Evolutionary conservation across 1,140 invertebrate species (phyloP), one percentile per base, ranked within the genome.

Genomic region (Pachyrhynchus sulphureomaculatus): DNA sequence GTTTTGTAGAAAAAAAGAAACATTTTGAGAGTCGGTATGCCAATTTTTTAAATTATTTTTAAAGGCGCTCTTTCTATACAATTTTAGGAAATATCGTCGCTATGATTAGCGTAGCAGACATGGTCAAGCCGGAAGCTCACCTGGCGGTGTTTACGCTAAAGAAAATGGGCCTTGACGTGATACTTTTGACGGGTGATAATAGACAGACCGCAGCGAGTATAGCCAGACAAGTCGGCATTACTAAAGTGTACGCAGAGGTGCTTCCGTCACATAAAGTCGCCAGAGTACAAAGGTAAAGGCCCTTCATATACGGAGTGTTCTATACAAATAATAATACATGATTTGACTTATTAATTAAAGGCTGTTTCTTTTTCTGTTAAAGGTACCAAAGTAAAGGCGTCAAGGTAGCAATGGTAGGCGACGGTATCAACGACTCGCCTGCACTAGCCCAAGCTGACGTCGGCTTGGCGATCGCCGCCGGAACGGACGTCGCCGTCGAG

Each of bases 401-500:
- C 1, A 78, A 81, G 67, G 91, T 95, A 2, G 90, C 90, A 0
- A 94, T 95, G 94, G 91, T 99, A 6, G 98, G 98, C 0, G 98
- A 99, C 78, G 98, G 98, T 0, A 92, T 99, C 0, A 99, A 99
- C 77, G 98, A 99, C 75, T 96, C 93, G 18, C 98, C 98, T 2
- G 98, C 98, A 39, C 80, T 99, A 48, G 97, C 97, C 1, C 94
- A 98, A 76, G 92, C 96, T 0, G 93, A 99, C 77, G 92, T 99
- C 34, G 98, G 98, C 20, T 98, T 99, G 64, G 97, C 98, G 5
- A 98, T 99, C 69, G 90, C 95, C 0, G 91, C 93, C n/a, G 98
- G 98, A 1, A 98, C 96, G 1, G 97, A 99, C 80, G 96, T 99
- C n/a, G 98, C 98, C 20, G 95, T 98, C 0, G 98, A 99, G 80